Base-by-base conservation (phyloP, 2,888 invertebrate species). In the Thymelicus sylvestris region DNA sequence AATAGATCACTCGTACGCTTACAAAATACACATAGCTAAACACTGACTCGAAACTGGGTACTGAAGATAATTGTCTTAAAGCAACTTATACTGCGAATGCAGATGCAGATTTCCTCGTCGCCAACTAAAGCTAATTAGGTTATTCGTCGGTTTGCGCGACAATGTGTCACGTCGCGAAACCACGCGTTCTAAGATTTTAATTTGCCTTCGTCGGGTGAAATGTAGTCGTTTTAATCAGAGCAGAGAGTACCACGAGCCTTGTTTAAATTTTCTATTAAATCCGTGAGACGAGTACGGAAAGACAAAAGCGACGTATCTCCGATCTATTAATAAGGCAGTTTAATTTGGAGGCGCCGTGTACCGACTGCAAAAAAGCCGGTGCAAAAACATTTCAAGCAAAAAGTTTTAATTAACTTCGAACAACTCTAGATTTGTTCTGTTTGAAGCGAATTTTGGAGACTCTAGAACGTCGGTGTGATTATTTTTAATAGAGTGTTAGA, bases 251-350 rank as follows among this genome's bases (percentile, higher is more conserved):
- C 86, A 77, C 84, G 81, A 81, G 81, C 79, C 84, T 82, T 87
- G 90, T 89, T 91, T 90, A 84, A 91, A 91, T 92, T 92, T 92
- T 90, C 91, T 90, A 91, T 92, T 93, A 92, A 92, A 85, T 82
- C 83, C 80, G 80, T 82, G 88, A 89, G 87, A 88, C 82, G 84
- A 83, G 85, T 79, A 85, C 80, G 83, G 80, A 81, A 83, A 89
- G 86, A 91, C 89, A 89, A 90, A 70, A 86, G 86, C 84, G 80
- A 89, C 88, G 87, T 91, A 93, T 92, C 92, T 91, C 79, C 87
- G 83, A 93, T 92, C 92, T 92, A 92, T 93, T 92, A 93, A 92
- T 92, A 91, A 90, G 88, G 85, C 86, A 86, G 86, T 88, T 91
- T 92, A 88, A 92, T 92, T 92, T 87, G 82, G 86, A 82, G 81